Evolutionary conservation across 2,888 invertebrate genomes (phyloP), one percentile per base, ranked within the genome.

Genomic region (Selenia dentaria): DNA sequence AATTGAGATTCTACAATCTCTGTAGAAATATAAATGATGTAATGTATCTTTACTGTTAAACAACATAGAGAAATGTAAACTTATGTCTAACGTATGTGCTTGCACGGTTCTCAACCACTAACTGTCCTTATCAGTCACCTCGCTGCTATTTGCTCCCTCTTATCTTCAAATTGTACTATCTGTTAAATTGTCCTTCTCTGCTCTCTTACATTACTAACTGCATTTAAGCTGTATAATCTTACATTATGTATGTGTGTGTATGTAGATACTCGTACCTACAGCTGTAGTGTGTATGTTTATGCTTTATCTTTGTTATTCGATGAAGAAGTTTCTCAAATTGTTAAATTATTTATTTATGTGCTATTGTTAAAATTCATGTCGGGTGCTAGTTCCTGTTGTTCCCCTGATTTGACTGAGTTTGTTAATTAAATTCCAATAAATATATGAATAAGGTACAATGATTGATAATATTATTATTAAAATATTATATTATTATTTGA

Each of bases 321-420:
- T 43, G 18, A n/a, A n/a, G 16, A 40, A 44, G 33, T 41, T 51
- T 16, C 4, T 2, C 14, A 28, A 38, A 9, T 49, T 43, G 49
- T 59, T 63, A 44, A 49, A 43, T 61, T 61, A 53, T 41, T 45
- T 52, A 49, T 39, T 50, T 51, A 22, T 22, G 8, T 22, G 47
- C 39, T 43, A 31, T 54, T 59, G 49, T 55, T 59, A 37, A 59
- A 53, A 44, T 46, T 48, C 55, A 55, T 57, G 25, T 66, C 58
- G 64, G 67, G 64, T 67, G 64, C 69, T 71, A 66, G 70, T 68
- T 69, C 63, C 66, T 67, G 62, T 63, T 62, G 9, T 54, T 44
- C 52, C 55, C 48, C 62, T 62, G 59, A 58, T 63, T 59, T 60
- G 47, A 59, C 57, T 66, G 55, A 51, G 45, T 57, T 64, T 62